Evolutionary conservation across 2,888 invertebrate genomes (phyloP).

Genomic region (Mechanitis messenoides): DNA sequence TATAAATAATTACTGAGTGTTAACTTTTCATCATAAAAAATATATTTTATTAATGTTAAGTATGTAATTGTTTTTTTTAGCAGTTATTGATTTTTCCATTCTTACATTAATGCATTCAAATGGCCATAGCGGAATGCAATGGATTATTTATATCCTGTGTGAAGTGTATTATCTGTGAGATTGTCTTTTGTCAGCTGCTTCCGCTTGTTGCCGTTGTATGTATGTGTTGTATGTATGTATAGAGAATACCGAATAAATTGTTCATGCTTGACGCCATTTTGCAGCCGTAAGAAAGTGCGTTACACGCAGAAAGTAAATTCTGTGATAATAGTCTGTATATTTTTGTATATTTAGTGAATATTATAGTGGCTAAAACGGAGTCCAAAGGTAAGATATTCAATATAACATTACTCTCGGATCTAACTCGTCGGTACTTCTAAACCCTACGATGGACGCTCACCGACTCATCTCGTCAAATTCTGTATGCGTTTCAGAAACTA

Average conservation of each 20-base stretch:
- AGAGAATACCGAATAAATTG: not conserved
- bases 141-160: no score
- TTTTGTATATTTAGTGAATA: conserved; percentile 29
- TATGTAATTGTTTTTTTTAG: no score
- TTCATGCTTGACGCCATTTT: conserved; percentile 35
- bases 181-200: conserved; percentile 8
- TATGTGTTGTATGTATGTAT: not conserved
- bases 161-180: not conserved
- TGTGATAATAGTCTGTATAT: conserved; percentile 26
- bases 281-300: conserved; percentile 23
- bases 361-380: conserved; percentile 29
- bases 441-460: conserved; percentile 57
- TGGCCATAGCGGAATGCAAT: no score
- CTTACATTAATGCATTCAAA: no score
- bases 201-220: conserved; percentile 8
- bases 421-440: conserved; percentile 42
- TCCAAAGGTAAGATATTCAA: conserved; percentile 34
- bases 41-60: no score
- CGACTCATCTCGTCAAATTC: conserved; percentile 72
- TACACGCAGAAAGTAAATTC: conserved; percentile 17
- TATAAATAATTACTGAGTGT: no score
- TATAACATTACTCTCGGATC: conserved; percentile 10
- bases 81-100: no score
- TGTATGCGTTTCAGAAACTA: conserved; percentile 76
- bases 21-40: no score